Evolutionary conservation across 2,888 invertebrate genomes (phyloP).

Genomic region (Pristionchus japonicus): DNA sequence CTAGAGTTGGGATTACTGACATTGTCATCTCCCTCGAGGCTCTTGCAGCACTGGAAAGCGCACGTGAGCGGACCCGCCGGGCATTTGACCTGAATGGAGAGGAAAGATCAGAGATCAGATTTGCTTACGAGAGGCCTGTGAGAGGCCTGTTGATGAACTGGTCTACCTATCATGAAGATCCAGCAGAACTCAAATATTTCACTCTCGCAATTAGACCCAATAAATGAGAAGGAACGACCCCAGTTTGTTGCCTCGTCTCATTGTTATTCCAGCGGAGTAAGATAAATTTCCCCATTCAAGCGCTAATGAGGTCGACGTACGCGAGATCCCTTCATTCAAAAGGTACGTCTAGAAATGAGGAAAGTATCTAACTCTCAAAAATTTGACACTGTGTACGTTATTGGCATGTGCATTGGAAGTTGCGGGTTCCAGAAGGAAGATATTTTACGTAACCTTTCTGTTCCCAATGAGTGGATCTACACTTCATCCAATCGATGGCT

Average conservation of each 20-base stretch:
- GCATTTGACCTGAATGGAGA: conserved; percentile 55
- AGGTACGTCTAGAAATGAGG: too few species aligned
- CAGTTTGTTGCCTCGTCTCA: not conserved
- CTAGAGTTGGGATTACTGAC: conserved; percentile 40
- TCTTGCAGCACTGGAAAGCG: conserved; percentile 67
- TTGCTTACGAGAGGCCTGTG: not conserved
- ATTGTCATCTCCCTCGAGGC: conserved; percentile 61
- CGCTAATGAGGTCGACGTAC: not conserved
- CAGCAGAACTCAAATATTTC: not conserved
- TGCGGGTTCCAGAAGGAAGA: too few species aligned
- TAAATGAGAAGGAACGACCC: not conserved
- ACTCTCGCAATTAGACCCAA: not conserved
- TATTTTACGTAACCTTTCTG: too few species aligned
- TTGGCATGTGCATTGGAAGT: too few species aligned
- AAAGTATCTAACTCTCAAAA: too few species aligned
- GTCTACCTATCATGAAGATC: not conserved
- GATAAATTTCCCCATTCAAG: not conserved
- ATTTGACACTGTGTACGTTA: too few species aligned
- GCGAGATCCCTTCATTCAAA: not conserved
- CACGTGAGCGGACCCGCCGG: conserved; percentile 64
- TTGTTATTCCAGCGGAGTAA: not conserved
- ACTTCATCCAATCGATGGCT: not conserved
- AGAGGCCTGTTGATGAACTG: not conserved
- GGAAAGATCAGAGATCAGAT: not conserved
- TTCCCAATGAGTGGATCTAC: too few species aligned